A percentile compares a stretch with the other conserved stretches of the same genome.
These are phyloP conservation scores for Helogale parvula DNA, from an alignment of 2,113 vertebrate genomes.

Conservation along the genomic window DNA sequence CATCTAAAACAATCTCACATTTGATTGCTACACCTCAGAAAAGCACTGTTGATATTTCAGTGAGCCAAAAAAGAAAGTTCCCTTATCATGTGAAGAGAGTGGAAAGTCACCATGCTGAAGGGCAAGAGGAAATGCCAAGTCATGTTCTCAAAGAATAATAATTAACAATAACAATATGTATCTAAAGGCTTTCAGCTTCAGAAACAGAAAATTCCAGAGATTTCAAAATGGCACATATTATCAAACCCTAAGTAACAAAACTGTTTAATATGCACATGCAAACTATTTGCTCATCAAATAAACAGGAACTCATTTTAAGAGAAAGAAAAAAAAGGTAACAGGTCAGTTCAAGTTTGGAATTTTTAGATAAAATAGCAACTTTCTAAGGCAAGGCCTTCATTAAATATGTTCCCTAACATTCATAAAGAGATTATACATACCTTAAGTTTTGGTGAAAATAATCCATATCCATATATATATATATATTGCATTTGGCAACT, in stretches of 20 bases:
- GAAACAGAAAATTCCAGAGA: conserved; percentile 11
- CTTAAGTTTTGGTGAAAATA: conserved; percentile 29
- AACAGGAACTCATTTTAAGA: neutral
- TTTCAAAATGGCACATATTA: neutral
- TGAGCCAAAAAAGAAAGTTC: neutral
- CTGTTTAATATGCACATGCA: neutral
- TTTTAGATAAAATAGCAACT: neutral
- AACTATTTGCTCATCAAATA: conserved; percentile 31
- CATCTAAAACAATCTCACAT: neutral
- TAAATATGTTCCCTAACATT: neutral
- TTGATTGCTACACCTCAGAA: neutral
- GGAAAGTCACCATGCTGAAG: neutral
- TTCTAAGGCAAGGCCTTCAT: neutral
- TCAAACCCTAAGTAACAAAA: neutral
- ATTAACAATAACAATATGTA: neutral
- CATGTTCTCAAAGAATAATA: neutral
- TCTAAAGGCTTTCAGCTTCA: neutral
- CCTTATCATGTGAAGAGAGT: neutral
- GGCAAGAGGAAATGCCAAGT: neutral
- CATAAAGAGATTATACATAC: neutral
- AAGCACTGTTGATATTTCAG: neutral
- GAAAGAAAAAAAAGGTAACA: neutral
- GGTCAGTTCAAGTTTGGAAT: neutral
- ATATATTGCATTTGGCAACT: neutral
- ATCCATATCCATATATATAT: neutral